Base-by-base conservation (phyloP, 2,888 invertebrate genomes). In the Aspidiotus destructor region DNA sequence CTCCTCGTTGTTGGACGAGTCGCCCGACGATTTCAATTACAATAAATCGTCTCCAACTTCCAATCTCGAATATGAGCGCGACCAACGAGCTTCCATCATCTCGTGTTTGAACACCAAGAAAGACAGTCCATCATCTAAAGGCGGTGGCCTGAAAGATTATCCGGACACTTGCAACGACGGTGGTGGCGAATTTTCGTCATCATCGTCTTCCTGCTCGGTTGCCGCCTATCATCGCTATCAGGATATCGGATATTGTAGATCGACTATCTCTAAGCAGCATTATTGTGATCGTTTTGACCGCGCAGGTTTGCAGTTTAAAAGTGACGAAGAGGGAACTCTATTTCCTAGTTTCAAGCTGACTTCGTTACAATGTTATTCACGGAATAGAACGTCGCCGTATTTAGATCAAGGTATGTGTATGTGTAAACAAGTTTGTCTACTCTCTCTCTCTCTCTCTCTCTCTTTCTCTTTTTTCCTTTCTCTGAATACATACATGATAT, bases 371-470 rank as follows among this genome's bases (percentile, higher is more conserved):
- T 53, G 55, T 11, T 40, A 44, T 41, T 52, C 13, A 42, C 58
- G n/a, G 13, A 57, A 58, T 28, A 40, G 60, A 9, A 41, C n/a
- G 40, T 63, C 64, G 41, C 69, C 69, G 41, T 65, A 63, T 55
- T 62, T 69, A 53, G 69, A 69, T 53, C 69, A 69, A 60, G 63
- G 65, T 65, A 60, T 6, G 58, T 58, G 65, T 65, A 60, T 6
- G 58, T 58, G 11, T 28, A 58, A 8, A 15, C 16, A 1, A 9
- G 16, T 28, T 10, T 10, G 11, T 58, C 28, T 28, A 16, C 9
- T 8, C 9, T 28, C 13, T 28, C 10, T 54, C 16, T n/a, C n/a
- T n/a, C 55, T 11, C 52, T n/a, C 52, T 11, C 52, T n/a, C 52
- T 28, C 28, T 28, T 5, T 28, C 28, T 28, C 28, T 28, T 5